Evolutionary conservation across 2,113 vertebrate genomes (phyloP), one percentile per base, ranked within the genome.

Genomic region (Pedetes capensis): DNA sequence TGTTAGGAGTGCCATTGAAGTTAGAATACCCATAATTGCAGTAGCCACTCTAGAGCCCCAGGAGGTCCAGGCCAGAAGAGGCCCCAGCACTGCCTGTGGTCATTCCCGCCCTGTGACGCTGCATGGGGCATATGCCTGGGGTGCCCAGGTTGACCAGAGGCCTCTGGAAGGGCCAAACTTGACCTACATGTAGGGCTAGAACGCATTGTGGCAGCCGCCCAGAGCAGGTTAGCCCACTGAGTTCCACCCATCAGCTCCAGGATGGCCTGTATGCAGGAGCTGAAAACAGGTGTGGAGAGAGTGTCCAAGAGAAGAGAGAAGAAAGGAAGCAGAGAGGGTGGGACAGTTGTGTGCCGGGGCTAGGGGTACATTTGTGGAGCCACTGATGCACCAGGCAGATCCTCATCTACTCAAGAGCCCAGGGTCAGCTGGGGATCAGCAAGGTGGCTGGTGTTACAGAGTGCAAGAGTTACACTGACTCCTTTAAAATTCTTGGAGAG

Each of bases 381-480:
- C 9, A 10, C 32, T n/a, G 9, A 27, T 11, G 16, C 22, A 23
- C n/a, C 11, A 16, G 47, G 47, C 18, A 29, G 17, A 25, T 44
- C 53, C 49, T 29, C 51, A 71, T 51, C 66, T 57, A 27, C 2
- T 11, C 5, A 49, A n/a, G 53, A 66, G 5, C 11, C 66, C 37
- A 39, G 53, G 64, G 44, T 23, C 23, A 6, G 57, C 37, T 34
- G 63, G 69, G 17, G 44, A 29, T 32, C 32, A 37, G 34, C 47
- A 8, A 55, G 68, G 34, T 16, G 7, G 25, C 2, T 2, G 12
- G 18, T 47, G 7, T 17, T 5, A 4, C 10, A 3, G 12, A n/a
- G 59, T 32, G 64, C 10, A 44, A 20, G 57, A 10, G 17, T 34
- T 81, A 39, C n/a, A 42, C 5, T 57, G 37, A 57, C 6, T 32